Evolutionary conservation across 2,888 invertebrate species (phyloP), one percentile per base, ranked within the genome.

Genomic region (Ormyrus nitidulus): DNA sequence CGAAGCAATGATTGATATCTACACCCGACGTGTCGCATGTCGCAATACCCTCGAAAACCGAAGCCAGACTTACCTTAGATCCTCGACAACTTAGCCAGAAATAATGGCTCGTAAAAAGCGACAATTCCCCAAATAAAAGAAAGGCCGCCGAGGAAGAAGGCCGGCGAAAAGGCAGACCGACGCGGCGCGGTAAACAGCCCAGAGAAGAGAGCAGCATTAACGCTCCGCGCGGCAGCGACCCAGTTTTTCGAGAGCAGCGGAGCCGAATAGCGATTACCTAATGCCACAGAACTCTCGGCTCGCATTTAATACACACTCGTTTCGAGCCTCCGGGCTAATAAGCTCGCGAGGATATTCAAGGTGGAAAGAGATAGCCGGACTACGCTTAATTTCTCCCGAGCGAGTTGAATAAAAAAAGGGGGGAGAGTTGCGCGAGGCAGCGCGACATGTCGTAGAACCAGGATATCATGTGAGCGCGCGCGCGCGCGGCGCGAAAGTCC

Each of bases 331-430:
- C 58, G 46, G 65, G 58, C 77, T 65, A 65, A 77, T 65, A 65
- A 77, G 77, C 71, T 68, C 62, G 58, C 51, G 44, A 69, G 54
- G 34, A 77, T 77, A 56, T 54, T 70, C 70, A 72, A 72, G 72
- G 72, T 72, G 34, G 61, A 8, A 34, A 53, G 13, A 19, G 19
- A 19, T 19, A 1, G 34, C 62, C 54, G 56, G 56, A 62, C n/a
- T 9, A 0, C 34, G 68, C 66, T 68, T 71, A 61, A 61, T 74
- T 74, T 68, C 59, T 68, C 59, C 51, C 53, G 53, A 19, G 19
- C 59, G 59, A 48, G 19, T 34, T 5, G 13, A 64, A 49, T 8
- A 48, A 48, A 65, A 65, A 51, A 13, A n/a, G 11, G 19, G 19
- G 19, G 19, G 19, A 2, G 19, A 19, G 19, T 19, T 19, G 51